Evolutionary conservation across 2,113 vertebrate genomes (phyloP), one percentile per base, ranked within the genome.

Genomic region (Hemiprocne comata): DNA sequence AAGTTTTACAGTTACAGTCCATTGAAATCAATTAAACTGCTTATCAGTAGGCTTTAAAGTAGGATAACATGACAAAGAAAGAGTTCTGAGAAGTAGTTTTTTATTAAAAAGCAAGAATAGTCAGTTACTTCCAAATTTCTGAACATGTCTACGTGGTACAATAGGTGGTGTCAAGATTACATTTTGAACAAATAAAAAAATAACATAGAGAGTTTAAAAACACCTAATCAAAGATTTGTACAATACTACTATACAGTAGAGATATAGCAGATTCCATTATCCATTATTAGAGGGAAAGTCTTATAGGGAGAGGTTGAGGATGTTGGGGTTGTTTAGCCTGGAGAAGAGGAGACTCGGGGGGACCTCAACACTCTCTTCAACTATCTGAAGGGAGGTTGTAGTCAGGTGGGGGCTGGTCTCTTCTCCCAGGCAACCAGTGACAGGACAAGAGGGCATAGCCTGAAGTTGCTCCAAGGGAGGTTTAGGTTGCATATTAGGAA

Each of bases 161-260:
- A 73, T 13, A 77, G 4, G 3, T 48, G 3, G 3, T 50, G 6
- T 53, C 33, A 84, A 80, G 95, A 81, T 44, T 4, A 1, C 18
- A 71, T n/a, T 75, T 79, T 88, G 28, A 75, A 86, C 36, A 90
- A 81, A 70, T 70, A 9, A 90, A 88, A 85, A 92, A 89, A 91
- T 81, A 95, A 44, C 29, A 75, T 13, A 18, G 8, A 36, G 11
- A 33, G 4, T 28, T 91, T 65, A 91, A 81, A 95, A 83, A 82
- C 48, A 81, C 1, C 2, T n/a, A 83, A 74, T 83, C 29, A 70
- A 58, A 70, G 3, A 73, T 85, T 95, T 55, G 14, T 60, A 57
- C 2, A 14, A 18, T 72, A 70, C 95, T 93, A 77, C 13, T 75
- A 51, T 67, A 78, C 54, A 83, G 85, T 34, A 50, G 11, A 48